Conservation (phyloP, 2,888 invertebrate genomes). For the Acronicta alni region DNA sequence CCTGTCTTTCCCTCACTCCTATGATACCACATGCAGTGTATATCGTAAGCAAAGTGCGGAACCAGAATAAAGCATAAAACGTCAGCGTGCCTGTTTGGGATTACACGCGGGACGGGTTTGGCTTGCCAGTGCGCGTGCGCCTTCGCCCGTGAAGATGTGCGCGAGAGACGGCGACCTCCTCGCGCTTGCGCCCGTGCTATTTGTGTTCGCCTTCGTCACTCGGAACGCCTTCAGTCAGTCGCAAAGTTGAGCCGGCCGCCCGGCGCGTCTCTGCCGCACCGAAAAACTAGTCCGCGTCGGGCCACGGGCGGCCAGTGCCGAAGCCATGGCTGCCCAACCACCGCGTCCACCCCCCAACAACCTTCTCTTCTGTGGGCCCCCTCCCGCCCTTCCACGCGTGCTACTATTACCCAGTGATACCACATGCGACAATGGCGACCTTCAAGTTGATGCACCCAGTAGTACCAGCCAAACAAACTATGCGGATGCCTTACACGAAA, state of each 20-base stretch:
- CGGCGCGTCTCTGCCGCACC: slow-evolving; percentile 82
- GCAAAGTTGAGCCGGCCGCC: slow-evolving; percentile 86
- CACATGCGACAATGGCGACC: slow-evolving; percentile 59
- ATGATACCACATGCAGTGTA: slow-evolving; percentile 62
- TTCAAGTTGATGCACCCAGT: slow-evolving; percentile 59
- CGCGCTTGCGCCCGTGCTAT: slow-evolving; percentile 88
- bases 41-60: slow-evolving; percentile 80
- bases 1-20: slow-evolving; percentile 67
- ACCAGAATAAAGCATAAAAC: slow-evolving; percentile 84
- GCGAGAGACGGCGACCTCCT: slow-evolving; percentile 89
- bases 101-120: slow-evolving; percentile 85
- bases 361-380: slow-evolving; percentile 85
- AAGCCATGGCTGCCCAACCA: slow-evolving; percentile 86
- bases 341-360: slow-evolving; percentile 86
- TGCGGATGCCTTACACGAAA: slow-evolving; percentile 78
- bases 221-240: slow-evolving; percentile 88
- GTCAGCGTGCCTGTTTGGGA: slow-evolving; percentile 83
- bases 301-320: slow-evolving; percentile 77
- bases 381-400: slow-evolving; percentile 84
- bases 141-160: slow-evolving; percentile 88
- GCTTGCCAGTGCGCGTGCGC: slow-evolving; percentile 86
- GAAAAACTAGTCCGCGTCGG: slow-evolving; percentile 79
- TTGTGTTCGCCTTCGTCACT: slow-evolving; percentile 88
- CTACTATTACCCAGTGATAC: slow-evolving; percentile 85
- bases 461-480: slow-evolving; percentile 73